Base-by-base conservation (phyloP, 2,797 vertebrate genomes). In the Erpetoichthys calabaricus region DNA sequence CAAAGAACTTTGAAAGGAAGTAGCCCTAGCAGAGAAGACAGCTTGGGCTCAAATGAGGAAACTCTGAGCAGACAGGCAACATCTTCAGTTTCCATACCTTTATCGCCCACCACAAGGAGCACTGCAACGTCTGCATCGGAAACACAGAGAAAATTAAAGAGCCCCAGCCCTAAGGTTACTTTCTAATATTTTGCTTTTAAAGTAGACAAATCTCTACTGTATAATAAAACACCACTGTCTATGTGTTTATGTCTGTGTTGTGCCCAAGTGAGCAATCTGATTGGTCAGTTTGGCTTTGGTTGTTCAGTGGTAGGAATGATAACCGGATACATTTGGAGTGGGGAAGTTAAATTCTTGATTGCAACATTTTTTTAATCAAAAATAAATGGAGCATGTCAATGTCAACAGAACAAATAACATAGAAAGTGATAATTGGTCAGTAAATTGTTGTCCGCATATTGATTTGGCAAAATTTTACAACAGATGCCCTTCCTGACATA, bases 1-100 rank as follows among this genome's bases (percentile, higher is more conserved):
- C 82, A 83, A 55, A 81, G 86, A 70, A 75, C 60, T 46, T 42
- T 78, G 41, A 68, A 73, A 43, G 64, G 68, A 62, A 78, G 59
- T 61, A 67, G 53, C 44, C 70, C 47, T 2, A 56, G 54, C 3
- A 9, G 44, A 6, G 77, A 80, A 50, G 78, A 78, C 52, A 67
- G 59, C 6, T 6, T 2, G 4, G 63, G n/a, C 7, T 56, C 60
- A 62, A 59, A 71, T 2, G 69, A 65, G 59, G 71, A 70, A 59
- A 53, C 62, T 60, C 67, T 60, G 5, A 72, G 66, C 60, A 69
- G 73, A 52, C 65, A 70, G 4, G 65, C 69, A 44, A 70, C 75
- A 0, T 81, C 73, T 4, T 74, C 80, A 1, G 51, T 61, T 56
- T 80, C 73, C 6, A 63, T 71, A 58, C 69, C 73, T 9, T 61